These are phyloP conservation scores for sheep (Ovis aries) DNA, from an alignment of 2,113 vertebrate genomes.

Conservation along the genomic window DNA sequence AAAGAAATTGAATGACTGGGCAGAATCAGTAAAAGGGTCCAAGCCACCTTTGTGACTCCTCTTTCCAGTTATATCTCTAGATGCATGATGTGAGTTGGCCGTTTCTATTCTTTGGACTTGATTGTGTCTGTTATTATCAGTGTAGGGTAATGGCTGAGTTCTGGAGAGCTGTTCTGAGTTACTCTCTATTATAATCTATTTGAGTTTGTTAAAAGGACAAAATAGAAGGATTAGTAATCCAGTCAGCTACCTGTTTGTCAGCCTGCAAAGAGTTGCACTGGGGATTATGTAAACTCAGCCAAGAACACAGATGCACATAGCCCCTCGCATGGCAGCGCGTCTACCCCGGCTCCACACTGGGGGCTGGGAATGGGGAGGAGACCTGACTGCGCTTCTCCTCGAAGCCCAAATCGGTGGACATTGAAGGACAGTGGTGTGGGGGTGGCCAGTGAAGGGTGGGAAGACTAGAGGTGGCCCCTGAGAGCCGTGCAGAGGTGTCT, in stretches of 20 bases:
- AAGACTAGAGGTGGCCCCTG: background rate
- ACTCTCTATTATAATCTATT: background rate
- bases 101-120: background rate
- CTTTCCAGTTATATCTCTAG: background rate
- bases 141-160: background rate
- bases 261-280: background rate
- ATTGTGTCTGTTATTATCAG: background rate
- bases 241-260: background rate
- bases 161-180: background rate
- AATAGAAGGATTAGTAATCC: background rate
- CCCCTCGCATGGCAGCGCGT: accelerated
- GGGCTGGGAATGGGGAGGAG: background rate
- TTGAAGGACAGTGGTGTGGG: background rate
- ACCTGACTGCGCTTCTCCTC: background rate
- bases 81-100: background rate
- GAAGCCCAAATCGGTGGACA: background rate
- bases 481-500: background rate
- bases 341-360: background rate
- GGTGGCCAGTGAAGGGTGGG: too few relatives aligned
- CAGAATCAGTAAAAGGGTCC: background rate
- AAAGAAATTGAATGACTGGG: background rate
- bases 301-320: background rate
- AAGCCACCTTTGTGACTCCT: background rate
- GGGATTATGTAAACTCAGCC: background rate
- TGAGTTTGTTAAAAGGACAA: background rate